Conservation (phyloP, 2,888 invertebrate species). For the Onthophagus sagittarius region DNA sequence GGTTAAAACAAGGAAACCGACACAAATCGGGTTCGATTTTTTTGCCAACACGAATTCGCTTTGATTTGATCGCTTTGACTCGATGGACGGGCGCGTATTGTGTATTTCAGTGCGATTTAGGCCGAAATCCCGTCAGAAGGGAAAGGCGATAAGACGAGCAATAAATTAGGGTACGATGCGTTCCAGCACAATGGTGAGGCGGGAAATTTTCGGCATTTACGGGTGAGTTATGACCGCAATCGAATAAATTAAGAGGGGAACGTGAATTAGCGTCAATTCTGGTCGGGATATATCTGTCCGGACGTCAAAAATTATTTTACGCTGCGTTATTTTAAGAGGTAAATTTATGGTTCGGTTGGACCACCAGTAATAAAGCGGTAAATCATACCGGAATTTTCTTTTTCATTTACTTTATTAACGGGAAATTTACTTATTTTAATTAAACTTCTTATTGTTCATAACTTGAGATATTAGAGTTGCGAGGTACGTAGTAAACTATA, state of each 20-base stretch:
- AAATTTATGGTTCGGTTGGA: background rate
- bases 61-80: background rate
- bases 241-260: background rate
- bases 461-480: background rate
- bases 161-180: background rate
- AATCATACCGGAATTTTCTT: background rate
- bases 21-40: background rate
- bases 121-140: background rate
- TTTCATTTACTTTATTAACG: background rate
- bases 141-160: background rate
- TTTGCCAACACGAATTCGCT: background rate
- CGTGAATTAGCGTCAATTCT: background rate
- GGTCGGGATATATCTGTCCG: background rate
- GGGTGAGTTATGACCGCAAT: background rate
- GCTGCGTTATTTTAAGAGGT: background rate
- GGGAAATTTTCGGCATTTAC: background rate
- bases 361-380: background rate
- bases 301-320: background rate
- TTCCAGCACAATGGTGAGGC: background rate
- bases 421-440: background rate
- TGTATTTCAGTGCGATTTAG: background rate
- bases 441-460: background rate
- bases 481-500: background rate
- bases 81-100: background rate
- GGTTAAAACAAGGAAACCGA: background rate